Base-by-base conservation (phyloP, 2,113 vertebrate species). In the Euleptes europaea region DNA sequence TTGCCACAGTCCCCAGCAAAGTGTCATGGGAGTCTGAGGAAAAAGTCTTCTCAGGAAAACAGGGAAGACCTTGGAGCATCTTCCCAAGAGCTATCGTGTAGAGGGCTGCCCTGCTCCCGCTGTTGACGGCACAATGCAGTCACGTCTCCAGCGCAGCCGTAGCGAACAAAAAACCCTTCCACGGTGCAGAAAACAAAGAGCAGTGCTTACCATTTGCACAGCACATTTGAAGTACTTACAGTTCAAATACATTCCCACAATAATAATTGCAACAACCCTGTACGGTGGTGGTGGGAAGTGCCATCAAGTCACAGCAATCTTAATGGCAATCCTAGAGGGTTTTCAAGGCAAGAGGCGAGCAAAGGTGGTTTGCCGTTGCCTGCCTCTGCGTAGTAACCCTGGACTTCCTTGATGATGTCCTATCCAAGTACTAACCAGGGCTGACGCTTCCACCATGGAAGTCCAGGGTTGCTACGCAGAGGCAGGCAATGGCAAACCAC, bases 61-160 rank as follows among this genome's bases (percentile, higher is more conserved):
- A 33, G 28, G 88, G 84, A 77, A 67, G 83, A 28, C 35, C 86
- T 51, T 65, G 70, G 84, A 86, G 54, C 2, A 0, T 14, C 35
- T 1, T 12, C 17, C 49, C 84, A 26, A 10, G 79, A 19, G 23
- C 33, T 23, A 6, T 35, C 8, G 14, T 42, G 5, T 3, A 35
- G 15, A 38, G 17, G 69, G 47, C 57, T 80, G 1, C 26, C 63
- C 13, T 17, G 3, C 14, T 60, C 33, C 69, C 78, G 35, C 26
- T 7, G 60, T 10, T 78, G 77, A 72, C 75, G 73, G 2, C 19
- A 28, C 15, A 40, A 47, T 86, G 33, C 33, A 57, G 66, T 38
- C 0, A 0, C 10, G 5, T 44, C 79, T 88, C 49, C 78, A 67
- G 82, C 42, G 54, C 57, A 87, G 67, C 42, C 63, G 9, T 38